These are phyloP conservation scores for Cactoblastis cactorum DNA, from an alignment of 2,888 invertebrate genomes.

Conservation along the genomic window DNA sequence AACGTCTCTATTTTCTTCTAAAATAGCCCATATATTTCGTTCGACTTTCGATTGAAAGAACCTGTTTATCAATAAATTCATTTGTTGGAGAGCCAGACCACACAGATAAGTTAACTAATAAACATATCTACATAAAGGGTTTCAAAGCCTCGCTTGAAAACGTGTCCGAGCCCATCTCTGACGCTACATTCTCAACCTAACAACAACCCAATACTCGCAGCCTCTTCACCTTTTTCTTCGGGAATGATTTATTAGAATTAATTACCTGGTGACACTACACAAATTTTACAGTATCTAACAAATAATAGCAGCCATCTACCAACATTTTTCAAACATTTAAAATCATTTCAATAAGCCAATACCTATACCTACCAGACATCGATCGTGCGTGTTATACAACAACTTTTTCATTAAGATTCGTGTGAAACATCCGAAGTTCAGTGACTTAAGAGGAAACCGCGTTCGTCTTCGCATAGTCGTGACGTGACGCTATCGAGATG, in stretches of 20 bases:
- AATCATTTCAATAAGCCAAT: not conserved
- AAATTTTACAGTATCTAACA: not conserved
- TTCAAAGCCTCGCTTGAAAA: too few relatives aligned
- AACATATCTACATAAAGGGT: too few relatives aligned
- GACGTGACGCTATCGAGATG: slow-evolving; percentile 64
- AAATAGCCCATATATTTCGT: too few relatives aligned
- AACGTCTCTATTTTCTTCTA: too few relatives aligned
- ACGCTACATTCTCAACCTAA: too few relatives aligned
- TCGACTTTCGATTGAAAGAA: too few relatives aligned
- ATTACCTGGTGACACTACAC: not conserved
- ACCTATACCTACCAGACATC: not conserved
- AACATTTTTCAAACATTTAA: not conserved
- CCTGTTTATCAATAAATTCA: too few relatives aligned
- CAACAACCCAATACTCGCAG: too few relatives aligned
- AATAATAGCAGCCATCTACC: not conserved
- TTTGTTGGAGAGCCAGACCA: too few relatives aligned
- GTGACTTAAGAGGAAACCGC: slow-evolving; percentile 48
- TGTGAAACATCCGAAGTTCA: slow-evolving; percentile 42
- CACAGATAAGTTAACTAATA: too few relatives aligned
- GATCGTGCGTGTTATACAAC: not conserved
- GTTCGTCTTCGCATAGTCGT: slow-evolving; percentile 50
- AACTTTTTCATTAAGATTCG: slow-evolving; percentile 15
- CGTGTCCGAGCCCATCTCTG: too few relatives aligned
- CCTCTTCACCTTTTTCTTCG: slow-evolving; percentile 8
- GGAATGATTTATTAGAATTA: not conserved